A percentile compares a stretch with the other conserved stretches of the same genome.
phyloP scores from a whole-genome alignment of 2,888 invertebrate genomes.

The Anoncus sp. region DNA sequence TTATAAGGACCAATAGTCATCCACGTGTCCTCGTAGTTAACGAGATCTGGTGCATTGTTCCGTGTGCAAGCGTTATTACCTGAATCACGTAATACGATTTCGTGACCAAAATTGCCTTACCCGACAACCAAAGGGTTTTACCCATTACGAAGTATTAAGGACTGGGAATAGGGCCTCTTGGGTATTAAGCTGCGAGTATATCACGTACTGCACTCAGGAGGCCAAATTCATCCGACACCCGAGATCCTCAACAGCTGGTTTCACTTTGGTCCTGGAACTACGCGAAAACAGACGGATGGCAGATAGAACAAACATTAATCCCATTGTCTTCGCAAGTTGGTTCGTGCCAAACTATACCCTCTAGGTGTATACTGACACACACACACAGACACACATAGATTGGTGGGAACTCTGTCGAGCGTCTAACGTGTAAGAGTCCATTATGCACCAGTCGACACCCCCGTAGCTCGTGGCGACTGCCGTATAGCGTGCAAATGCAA shows the following conservation, averaged over 20 bases:
- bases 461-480: constrained; percentile 32
- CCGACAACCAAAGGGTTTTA: constrained; percentile 8
- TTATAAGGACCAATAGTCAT: too few species aligned
- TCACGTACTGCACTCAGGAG: constrained; percentile 44
- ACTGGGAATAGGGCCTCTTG: constrained; percentile 11
- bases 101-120: constrained; percentile 17
- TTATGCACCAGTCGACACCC: constrained; percentile 57
- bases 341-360: constrained; percentile 27
- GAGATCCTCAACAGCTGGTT: constrained; percentile 43
- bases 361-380: neutral
- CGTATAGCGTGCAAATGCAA: constrained; percentile 48
- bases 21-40: too few species aligned
- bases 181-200: constrained; percentile 26
- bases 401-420: neutral
- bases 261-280: constrained; percentile 36
- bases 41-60: too few species aligned
- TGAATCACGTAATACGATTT: constrained; percentile 20
- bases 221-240: constrained; percentile 42
- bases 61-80: neutral
- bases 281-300: constrained; percentile 60
- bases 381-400: neutral
- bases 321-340: constrained; percentile 64
- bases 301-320: constrained; percentile 67
- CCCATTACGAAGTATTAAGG: constrained; percentile 42
- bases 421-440: constrained; percentile 37